Evolutionary conservation across 1,140 invertebrate genomes (phyloP).

Genomic region (Pogonus chalceus): DNA sequence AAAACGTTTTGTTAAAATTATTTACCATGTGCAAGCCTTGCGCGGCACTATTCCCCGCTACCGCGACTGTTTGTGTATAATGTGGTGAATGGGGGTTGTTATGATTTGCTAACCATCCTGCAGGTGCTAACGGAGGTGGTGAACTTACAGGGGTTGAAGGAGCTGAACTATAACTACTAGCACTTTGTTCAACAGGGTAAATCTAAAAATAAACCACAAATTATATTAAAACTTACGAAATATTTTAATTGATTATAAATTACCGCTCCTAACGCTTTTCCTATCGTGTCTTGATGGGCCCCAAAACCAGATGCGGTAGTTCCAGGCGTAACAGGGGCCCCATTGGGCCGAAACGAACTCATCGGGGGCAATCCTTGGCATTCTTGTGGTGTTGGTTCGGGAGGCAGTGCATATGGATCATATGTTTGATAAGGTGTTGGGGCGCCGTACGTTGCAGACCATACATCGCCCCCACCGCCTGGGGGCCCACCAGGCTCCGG

Average conservation of each 20-base stretch:
- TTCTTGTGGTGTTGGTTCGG: conserved; percentile 47
- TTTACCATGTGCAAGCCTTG: conserved; percentile 42
- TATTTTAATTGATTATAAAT: conserved; percentile 37
- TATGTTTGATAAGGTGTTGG: conserved; percentile 43
- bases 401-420: conserved; percentile 46
- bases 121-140: conserved; percentile 63
- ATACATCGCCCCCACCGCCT: conserved; percentile 19
- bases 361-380: conserved; percentile 80
- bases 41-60: conserved; percentile 37
- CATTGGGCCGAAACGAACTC: conserved; percentile 75
- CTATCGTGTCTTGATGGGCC: conserved; percentile 59
- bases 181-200: conserved; percentile 75
- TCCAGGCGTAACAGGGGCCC: conserved; percentile 40
- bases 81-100: conserved; percentile 40
- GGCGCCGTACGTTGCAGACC: conserved; percentile 34
- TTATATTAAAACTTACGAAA: too few relatives aligned
- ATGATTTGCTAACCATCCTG: conserved; percentile 41
- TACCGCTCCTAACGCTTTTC: conserved; percentile 70
- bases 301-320: conserved; percentile 41
- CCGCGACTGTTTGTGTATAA: conserved; percentile 40
- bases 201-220: conserved; percentile 50
- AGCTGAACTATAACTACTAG: conserved; percentile 87
- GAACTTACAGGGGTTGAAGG: conserved; percentile 75
- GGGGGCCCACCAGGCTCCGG: conserved; percentile 33
- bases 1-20: too few relatives aligned